These are phyloP conservation scores for Pectinophora gossypiella DNA, from an alignment of 1,140 invertebrate genomes.

Conservation along the genomic window DNA sequence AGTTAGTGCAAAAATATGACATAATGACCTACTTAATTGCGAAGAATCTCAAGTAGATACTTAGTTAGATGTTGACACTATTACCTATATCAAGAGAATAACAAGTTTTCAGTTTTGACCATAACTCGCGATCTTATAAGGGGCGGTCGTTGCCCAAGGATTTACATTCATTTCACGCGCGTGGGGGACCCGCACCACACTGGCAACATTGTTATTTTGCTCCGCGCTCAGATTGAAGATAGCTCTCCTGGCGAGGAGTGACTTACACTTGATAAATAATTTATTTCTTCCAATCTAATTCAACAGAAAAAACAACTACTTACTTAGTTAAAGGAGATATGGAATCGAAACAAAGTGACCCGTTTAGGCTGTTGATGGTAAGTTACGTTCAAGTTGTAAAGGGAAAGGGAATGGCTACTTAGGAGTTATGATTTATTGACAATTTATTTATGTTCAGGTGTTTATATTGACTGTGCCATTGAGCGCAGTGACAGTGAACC, in stretches of 20 bases:
- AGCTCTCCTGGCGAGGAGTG: conserved; percentile 27
- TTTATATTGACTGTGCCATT: conserved; percentile 25
- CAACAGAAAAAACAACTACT: not conserved
- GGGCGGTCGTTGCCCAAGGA: conserved; percentile 57
- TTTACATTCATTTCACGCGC: conserved; percentile 38
- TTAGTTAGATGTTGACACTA: too few species aligned
- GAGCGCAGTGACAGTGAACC: conserved; percentile 47
- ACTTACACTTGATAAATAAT: not conserved
- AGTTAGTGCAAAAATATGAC: too few species aligned
- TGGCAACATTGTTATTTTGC: conserved; percentile 30
- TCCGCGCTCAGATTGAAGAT: conserved; percentile 37
- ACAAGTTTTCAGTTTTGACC: not conserved
- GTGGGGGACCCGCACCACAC: conserved; percentile 55
- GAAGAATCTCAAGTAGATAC: too few species aligned
- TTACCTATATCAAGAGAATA: too few species aligned
- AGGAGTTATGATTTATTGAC: too few species aligned
- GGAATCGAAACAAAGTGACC: not conserved
- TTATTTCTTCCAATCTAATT: too few species aligned
- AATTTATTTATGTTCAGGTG: conserved; percentile 34
- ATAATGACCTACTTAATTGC: too few species aligned
- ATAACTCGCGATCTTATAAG: conserved; percentile 28
- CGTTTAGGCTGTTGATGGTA: not conserved
- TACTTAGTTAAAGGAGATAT: not conserved
- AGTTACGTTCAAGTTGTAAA: not conserved
- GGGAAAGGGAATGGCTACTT: not conserved